Conservation (phyloP, 2,888 invertebrate species). For the Chelonus formosanus region DNA sequence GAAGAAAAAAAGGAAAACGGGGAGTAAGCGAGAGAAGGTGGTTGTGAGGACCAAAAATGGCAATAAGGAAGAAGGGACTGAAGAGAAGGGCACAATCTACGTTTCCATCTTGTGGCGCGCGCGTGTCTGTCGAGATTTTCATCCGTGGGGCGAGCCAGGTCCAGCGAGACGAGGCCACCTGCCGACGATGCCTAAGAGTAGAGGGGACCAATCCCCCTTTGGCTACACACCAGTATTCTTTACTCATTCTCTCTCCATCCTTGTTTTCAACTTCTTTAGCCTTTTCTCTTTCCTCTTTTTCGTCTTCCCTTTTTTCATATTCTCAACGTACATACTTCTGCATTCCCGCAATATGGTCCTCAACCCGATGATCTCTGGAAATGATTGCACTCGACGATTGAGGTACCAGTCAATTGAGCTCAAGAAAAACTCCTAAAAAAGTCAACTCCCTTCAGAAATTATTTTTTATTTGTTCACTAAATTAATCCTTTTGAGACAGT, state of each 20-base stretch:
- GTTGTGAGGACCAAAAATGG: conserved; percentile 42
- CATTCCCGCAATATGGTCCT: conserved; percentile 55
- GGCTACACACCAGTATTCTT: conserved; percentile 9
- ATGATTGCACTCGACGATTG: conserved; percentile 47
- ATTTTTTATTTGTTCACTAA: not conserved
- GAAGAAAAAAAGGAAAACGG: conserved; percentile 23
- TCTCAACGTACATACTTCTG: conserved; percentile 24
- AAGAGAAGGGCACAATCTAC: conserved; percentile 54
- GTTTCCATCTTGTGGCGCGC: conserved; percentile 63
- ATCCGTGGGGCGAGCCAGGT: conserved; percentile 48
- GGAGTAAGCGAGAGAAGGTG: conserved; percentile 30
- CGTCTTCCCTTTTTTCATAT: conserved; percentile 17
- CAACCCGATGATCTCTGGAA: conserved; percentile 52
- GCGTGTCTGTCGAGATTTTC: conserved; percentile 62
- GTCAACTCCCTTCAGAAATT: conserved; percentile 4
- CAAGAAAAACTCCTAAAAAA: conserved; percentile 2
- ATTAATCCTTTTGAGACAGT: not conserved
- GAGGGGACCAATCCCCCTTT: conserved; percentile 11
- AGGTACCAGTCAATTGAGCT: conserved; percentile 19
- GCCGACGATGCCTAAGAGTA: conserved; percentile 45
- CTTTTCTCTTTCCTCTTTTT: conserved; percentile 2
- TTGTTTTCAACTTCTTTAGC: conserved; percentile 9
- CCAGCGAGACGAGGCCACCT: conserved; percentile 59
- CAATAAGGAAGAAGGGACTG: conserved; percentile 38
- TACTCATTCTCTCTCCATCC: not conserved